Evolutionary conservation across 2,113 vertebrate species (phyloP).

Genomic region (Rhinolophus ferrumequinum): DNA sequence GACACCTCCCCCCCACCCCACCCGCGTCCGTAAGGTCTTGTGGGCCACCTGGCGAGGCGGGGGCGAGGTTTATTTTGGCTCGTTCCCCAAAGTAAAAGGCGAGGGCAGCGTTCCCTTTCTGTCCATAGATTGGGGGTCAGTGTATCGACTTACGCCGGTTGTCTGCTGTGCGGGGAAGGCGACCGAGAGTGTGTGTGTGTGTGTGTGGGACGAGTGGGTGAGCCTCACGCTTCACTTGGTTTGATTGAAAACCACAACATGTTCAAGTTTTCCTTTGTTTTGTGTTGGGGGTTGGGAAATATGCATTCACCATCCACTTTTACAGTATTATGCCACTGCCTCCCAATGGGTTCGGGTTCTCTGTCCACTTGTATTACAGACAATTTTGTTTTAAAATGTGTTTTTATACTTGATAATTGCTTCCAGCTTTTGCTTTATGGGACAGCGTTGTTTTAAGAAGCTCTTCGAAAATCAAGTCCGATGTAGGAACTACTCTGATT

Average conservation of each 20-base stretch:
- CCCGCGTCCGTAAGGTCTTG: neutral
- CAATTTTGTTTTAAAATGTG: conserved; percentile 9
- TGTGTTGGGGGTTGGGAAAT: conserved; percentile 44
- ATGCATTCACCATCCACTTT: neutral
- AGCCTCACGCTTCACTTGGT: neutral
- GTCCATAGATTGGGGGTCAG: neutral
- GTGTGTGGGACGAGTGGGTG: neutral
- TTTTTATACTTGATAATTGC: neutral
- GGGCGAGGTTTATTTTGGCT: neutral
- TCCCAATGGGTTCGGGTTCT: neutral
- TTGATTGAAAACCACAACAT: conserved; percentile 78
- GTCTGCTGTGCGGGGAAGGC: conserved; percentile 40
- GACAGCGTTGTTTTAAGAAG: conserved; percentile 27
- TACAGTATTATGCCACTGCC: neutral
- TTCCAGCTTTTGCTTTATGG: conserved; percentile 41
- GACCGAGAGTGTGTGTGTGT: neutral
- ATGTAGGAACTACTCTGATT: neutral
- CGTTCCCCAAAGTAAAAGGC: accelerated
- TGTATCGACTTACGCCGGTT: neutral
- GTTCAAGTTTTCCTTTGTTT: conserved; percentile 77
- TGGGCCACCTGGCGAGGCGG: neutral
- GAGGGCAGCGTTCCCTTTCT: neutral
- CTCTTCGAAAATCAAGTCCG: conserved; percentile 28
- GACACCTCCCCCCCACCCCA: too few species aligned
- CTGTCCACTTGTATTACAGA: neutral